phyloP scores from a whole-genome alignment of 2,113 vertebrate species.

The Toxotes chatareus region DNA sequence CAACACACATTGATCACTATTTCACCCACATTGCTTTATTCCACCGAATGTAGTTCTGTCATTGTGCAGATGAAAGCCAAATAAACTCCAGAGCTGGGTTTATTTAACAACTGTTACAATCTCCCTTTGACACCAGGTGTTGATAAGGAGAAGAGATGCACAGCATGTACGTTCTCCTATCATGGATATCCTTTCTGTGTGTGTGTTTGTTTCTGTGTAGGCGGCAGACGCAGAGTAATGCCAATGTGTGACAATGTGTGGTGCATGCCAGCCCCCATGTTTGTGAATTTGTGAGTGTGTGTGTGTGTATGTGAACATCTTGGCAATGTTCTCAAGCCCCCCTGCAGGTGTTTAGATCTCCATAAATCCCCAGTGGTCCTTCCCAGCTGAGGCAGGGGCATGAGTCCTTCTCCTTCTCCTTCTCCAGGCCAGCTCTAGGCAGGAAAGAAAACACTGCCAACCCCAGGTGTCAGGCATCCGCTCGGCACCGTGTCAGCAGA shows the following conservation, averaged over 20 bases:
- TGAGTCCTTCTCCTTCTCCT: neutral
- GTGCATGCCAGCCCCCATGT: neutral
- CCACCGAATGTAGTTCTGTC: slow-evolving; percentile 3
- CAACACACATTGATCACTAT: slow-evolving; percentile 29
- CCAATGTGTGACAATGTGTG: neutral
- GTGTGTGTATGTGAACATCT: neutral
- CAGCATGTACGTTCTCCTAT: neutral
- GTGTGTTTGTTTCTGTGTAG: slow-evolving; percentile 1
- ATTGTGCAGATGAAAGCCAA: slow-evolving; percentile 18
- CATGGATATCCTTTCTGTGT: neutral
- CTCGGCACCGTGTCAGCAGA: slow-evolving; percentile 57
- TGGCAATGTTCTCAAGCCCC: slow-evolving; percentile 17
- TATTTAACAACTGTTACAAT: slow-evolving; percentile 5
- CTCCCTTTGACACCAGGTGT: slow-evolving; percentile 14
- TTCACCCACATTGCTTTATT: slow-evolving; percentile 23
- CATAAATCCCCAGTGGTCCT: slow-evolving; percentile 27
- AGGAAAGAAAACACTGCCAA: slow-evolving; percentile 48
- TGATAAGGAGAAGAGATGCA: slow-evolving; percentile 5
- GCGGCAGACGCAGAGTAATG: neutral
- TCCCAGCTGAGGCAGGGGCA: slow-evolving; percentile 47
- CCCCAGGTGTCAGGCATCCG: slow-evolving; percentile 55
- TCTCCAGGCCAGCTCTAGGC: slow-evolving; percentile 8
- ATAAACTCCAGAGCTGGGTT: slow-evolving; percentile 13
- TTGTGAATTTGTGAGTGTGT: neutral
- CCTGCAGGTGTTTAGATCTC: slow-evolving; percentile 47